Percentiles rank a stretch among this genome's conserved stretches.
phyloP scores from a whole-genome alignment of 2,113 vertebrate genomes.

The Alethe castanea region DNA sequence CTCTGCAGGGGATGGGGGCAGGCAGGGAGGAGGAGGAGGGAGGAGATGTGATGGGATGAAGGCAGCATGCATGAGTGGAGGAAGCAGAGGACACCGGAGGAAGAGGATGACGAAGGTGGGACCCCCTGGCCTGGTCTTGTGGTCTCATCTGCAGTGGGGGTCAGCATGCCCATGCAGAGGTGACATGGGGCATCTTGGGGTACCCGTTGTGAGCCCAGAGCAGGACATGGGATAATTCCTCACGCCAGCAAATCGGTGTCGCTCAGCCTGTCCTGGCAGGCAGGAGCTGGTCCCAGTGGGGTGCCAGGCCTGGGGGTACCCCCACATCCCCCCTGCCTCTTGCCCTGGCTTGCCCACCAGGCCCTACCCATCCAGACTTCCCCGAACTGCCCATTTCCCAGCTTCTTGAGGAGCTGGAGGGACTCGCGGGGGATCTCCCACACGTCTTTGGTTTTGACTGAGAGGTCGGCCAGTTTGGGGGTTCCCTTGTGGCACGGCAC shows the following conservation, averaged over 20 bases:
- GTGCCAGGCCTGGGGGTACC: neutral
- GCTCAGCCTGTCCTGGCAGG: neutral
- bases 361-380: conserved; percentile 93
- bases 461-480: conserved; percentile 89
- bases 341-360: neutral
- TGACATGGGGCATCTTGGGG: neutral
- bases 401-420: conserved; percentile 89
- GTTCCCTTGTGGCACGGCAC: conserved; percentile 88
- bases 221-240: neutral
- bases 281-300: neutral
- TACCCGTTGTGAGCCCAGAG: neutral
- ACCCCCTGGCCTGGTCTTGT: neutral
- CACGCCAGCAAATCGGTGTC: rapidly evolving
- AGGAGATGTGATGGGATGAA: conserved; percentile 66
- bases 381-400: conserved; percentile 93
- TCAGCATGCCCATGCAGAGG: neutral
- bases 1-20: conserved; percentile 65
- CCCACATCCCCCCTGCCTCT: neutral
- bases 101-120: neutral
- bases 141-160: neutral
- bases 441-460: conserved; percentile 94
- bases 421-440: conserved; percentile 93
- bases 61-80: conserved; percentile 41
- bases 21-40: neutral
- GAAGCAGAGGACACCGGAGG: neutral